phyloP scores from a whole-genome alignment of 2,797 vertebrate species.

The Neosalanx taihuensis region DNA sequence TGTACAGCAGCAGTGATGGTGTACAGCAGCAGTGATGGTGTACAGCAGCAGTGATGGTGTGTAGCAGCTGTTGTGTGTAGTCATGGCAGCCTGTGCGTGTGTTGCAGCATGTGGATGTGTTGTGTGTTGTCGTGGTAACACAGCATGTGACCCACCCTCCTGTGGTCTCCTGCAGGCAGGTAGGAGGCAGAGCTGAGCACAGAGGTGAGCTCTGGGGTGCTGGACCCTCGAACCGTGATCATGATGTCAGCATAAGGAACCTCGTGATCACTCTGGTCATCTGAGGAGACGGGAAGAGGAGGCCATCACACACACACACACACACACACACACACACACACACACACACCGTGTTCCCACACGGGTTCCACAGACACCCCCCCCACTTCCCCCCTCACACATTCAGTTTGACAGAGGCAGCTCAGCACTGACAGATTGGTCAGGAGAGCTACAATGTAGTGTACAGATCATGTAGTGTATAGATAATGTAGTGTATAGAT shows the following conservation, averaged over 20 bases:
- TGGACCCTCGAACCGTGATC: conserved; percentile 74
- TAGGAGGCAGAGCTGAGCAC: conserved; percentile 61
- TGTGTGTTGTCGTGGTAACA: background rate
- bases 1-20: too few species aligned
- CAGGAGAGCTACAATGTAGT: background rate
- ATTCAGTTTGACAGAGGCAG: background rate
- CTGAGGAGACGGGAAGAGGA: conserved; percentile 46
- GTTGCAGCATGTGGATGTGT: background rate
- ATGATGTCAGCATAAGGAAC: conserved; percentile 80
- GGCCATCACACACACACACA: background rate
- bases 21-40: too few species aligned
- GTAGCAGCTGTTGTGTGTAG: too few species aligned
- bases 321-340: background rate
- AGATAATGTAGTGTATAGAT: too few species aligned
- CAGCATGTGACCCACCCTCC: conserved; percentile 55
- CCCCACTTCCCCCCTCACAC: background rate
- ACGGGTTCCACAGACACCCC: background rate
- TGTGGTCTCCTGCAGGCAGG: conserved; percentile 53
- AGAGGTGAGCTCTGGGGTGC: conserved; percentile 71
- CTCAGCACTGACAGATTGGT: background rate
- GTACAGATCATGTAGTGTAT: too few species aligned
- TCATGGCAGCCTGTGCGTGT: too few species aligned
- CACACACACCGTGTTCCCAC: background rate
- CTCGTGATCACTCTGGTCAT: conserved; percentile 73
- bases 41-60: too few species aligned